These are phyloP conservation scores for Pipistrellus pygmaeus DNA, from an alignment of 2,797 vertebrate genomes.

Conservation along the genomic window DNA sequence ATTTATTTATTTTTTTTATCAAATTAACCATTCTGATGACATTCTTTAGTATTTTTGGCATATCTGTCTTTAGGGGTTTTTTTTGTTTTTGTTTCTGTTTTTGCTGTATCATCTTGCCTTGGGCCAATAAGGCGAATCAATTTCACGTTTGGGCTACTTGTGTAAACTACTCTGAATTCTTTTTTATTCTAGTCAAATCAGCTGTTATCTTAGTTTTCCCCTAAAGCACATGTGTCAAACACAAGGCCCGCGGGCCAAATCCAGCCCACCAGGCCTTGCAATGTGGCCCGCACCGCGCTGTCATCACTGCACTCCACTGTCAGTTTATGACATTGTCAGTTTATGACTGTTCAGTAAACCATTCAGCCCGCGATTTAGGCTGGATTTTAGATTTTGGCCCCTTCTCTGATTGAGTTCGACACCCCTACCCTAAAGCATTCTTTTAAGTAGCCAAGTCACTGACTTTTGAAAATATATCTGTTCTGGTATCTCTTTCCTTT, in stretches of 20 bases:
- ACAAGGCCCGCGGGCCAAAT: too few species aligned
- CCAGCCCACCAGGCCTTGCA: too few species aligned
- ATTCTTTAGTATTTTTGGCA: background rate
- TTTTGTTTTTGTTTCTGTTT: background rate
- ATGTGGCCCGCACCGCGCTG: too few species aligned
- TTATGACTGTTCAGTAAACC: too few species aligned
- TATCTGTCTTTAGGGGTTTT: background rate
- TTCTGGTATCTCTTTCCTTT: constrained; percentile 24
- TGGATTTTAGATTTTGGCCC: too few species aligned
- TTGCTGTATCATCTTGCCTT: background rate
- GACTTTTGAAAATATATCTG: constrained; percentile 37
- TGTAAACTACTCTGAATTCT: background rate
- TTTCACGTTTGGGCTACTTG: constrained; percentile 14
- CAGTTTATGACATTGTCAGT: too few species aligned
- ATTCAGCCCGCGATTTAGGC: too few species aligned
- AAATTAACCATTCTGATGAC: background rate
- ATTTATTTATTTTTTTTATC: too few species aligned
- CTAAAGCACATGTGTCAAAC: too few species aligned
- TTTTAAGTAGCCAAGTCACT: constrained; percentile 36
- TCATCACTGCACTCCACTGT: too few species aligned
- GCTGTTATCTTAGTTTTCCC: constrained; percentile 48
- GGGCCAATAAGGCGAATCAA: background rate
- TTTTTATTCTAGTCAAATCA: constrained; percentile 52
- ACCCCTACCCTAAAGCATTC: constrained; percentile 12
- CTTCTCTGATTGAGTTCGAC: too few species aligned